Evolutionary conservation across 2,888 invertebrate species (phyloP).

Genomic region (Leptinotarsa tumamoca): DNA sequence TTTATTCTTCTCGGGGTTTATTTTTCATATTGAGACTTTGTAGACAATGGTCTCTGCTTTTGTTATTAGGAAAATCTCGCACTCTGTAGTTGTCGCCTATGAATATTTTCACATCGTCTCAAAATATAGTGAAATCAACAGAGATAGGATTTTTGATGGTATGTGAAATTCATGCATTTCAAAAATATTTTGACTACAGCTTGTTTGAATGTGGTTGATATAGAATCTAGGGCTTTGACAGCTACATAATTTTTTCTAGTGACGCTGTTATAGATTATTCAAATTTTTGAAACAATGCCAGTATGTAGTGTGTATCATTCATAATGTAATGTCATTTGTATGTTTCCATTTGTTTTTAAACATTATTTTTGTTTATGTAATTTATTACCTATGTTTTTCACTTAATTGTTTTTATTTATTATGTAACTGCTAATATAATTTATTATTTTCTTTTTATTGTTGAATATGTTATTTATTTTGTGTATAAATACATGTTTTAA

Average conservation of each 20-base stretch:
- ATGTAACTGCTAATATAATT: constrained; percentile 41
- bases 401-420: constrained; percentile 30
- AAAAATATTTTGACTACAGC: neutral
- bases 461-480: constrained; percentile 50
- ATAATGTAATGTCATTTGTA: constrained; percentile 23
- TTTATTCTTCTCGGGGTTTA: too few relatives aligned
- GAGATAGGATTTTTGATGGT: neutral
- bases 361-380: constrained; percentile 44
- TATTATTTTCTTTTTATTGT: constrained; percentile 48
- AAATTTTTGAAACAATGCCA: neutral
- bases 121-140: neutral
- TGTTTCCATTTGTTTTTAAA: constrained; percentile 38
- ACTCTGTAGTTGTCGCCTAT: neutral
- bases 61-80: neutral
- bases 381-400: constrained; percentile 19
- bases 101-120: neutral
- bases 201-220: neutral
- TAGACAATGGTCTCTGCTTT: neutral
- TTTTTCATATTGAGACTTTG: too few relatives aligned
- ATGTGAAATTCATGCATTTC: too few relatives aligned
- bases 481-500: constrained; percentile 51
- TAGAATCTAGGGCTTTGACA: constrained; percentile 4
- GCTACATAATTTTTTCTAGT: constrained; percentile 13
- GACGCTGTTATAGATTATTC: neutral
- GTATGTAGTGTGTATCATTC: constrained; percentile 4